These are phyloP conservation scores for Drosophila mauritiana DNA, from an alignment of 1,140 invertebrate genomes.

Conservation along the genomic window DNA sequence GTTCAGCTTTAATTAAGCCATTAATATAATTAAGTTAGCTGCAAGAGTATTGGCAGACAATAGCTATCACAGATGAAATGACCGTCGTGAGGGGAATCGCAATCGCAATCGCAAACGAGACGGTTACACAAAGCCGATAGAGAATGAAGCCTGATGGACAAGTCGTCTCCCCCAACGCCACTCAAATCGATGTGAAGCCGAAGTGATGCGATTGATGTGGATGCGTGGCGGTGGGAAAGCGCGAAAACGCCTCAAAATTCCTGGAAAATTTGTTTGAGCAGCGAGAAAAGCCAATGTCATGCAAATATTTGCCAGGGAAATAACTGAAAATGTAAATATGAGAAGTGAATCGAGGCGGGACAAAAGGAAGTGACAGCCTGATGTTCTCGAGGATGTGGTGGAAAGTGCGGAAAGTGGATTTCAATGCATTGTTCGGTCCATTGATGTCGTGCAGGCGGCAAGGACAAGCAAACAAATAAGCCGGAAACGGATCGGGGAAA, in stretches of 20 bases:
- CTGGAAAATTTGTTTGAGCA: constrained; percentile 24
- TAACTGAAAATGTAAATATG: constrained; percentile 69
- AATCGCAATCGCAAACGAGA: not conserved
- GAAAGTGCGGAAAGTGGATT: constrained; percentile 7
- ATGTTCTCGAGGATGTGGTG: constrained; percentile 1
- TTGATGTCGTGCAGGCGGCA: constrained; percentile 9
- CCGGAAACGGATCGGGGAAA: constrained; percentile 41
- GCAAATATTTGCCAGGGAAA: constrained; percentile 67
- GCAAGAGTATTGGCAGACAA: not conserved
- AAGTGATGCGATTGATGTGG: constrained; percentile 21
- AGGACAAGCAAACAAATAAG: constrained; percentile 18
- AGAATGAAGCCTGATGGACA: not conserved
- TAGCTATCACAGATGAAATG: not conserved
- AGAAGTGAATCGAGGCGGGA: constrained; percentile 48
- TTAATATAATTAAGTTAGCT: not conserved
- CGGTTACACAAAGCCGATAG: constrained; percentile 2
- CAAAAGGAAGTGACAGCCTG: constrained; percentile 9
- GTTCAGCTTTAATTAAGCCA: not conserved
- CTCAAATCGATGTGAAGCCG: constrained; percentile 60
- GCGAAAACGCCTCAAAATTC: not conserved
- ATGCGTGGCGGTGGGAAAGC: not conserved
- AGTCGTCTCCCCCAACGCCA: constrained; percentile 8
- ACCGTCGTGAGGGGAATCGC: not conserved
- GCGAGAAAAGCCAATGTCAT: constrained; percentile 34
- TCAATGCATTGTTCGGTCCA: constrained; percentile 21